Percentiles rank a stretch among this genome's conserved stretches.
Conservation (phyloP, 1,140 invertebrate species). For the Drosophila ficusphila region DNA sequence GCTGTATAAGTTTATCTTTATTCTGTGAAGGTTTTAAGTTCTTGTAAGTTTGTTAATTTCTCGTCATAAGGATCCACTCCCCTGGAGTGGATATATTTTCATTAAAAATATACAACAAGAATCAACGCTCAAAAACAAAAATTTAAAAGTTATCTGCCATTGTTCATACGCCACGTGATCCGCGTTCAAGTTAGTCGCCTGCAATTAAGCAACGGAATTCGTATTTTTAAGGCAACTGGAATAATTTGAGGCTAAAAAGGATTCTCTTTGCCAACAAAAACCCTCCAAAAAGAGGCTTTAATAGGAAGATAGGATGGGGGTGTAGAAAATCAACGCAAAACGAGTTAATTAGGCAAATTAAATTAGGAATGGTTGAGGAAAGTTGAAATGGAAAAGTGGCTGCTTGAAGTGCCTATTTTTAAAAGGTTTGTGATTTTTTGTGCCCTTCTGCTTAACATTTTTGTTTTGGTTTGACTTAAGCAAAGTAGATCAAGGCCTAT, state of each 20-base stretch:
- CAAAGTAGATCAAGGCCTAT: neutral
- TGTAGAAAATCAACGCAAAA: neutral
- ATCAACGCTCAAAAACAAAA: slow-evolving; percentile 9
- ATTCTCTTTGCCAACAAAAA: slow-evolving; percentile 1
- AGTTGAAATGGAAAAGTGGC: neutral
- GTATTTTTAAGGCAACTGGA: slow-evolving; percentile 15
- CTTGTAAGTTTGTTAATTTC: too few species aligned
- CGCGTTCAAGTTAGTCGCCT: slow-evolving; percentile 9
- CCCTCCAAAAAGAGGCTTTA: neutral
- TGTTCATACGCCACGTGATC: slow-evolving; percentile 20
- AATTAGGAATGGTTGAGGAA: neutral
- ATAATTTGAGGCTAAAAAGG: slow-evolving; percentile 27
- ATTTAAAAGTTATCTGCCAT: slow-evolving; percentile 1
- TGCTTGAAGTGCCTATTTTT: neutral
- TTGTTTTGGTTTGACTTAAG: neutral
- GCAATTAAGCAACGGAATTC: slow-evolving; percentile 18
- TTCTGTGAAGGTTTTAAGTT: too few species aligned
- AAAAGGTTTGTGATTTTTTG: neutral
- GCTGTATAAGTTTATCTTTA: too few species aligned
- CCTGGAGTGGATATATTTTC: slow-evolving; percentile 16
- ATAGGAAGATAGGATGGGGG: neutral
- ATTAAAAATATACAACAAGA: slow-evolving; percentile 31
- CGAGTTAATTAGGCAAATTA: slow-evolving; percentile 49
- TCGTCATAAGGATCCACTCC: too few species aligned
- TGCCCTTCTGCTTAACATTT: neutral